Percentiles rank a stretch among this genome's conserved stretches.
Evolutionary conservation across 2,113 vertebrate genomes (phyloP).

Genomic region (Carettochelys insculpta): DNA sequence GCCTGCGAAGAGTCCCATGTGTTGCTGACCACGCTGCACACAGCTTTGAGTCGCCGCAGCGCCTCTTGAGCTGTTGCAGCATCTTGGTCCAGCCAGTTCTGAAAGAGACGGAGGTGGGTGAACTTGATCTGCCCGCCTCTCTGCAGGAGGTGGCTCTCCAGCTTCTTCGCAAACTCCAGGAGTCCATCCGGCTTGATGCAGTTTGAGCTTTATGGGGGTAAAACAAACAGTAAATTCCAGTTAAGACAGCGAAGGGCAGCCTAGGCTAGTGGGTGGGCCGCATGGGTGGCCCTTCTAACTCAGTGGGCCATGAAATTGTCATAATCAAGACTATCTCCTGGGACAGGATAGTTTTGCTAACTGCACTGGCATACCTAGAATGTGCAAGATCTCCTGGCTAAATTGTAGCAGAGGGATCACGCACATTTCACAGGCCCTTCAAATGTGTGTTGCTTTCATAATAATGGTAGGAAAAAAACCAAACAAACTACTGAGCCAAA

Average conservation of each 20-base stretch:
- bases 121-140: constrained; percentile 70
- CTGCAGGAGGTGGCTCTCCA: constrained; percentile 72
- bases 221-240: neutral
- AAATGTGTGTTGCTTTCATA: no score
- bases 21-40: constrained; percentile 80
- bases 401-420: no score
- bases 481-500: no score
- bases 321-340: no score
- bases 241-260: neutral
- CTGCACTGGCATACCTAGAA: no score
- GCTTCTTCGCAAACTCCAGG: constrained; percentile 82
- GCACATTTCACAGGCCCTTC: no score
- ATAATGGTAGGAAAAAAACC: no score
- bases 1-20: constrained; percentile 85
- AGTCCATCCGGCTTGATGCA: constrained; percentile 90
- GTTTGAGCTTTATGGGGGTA: constrained; percentile 83
- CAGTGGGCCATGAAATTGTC: no score
- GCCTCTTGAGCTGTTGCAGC: constrained; percentile 80
- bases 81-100: constrained; percentile 89
- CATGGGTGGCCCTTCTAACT: no score
- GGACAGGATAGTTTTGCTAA: no score
- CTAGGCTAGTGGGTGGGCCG: no score
- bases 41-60: constrained; percentile 72
- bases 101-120: constrained; percentile 84
- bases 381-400: no score